Conservation (phyloP, 64 coral and sea anemone species). For the Pocillopora verrucosa region DNA sequence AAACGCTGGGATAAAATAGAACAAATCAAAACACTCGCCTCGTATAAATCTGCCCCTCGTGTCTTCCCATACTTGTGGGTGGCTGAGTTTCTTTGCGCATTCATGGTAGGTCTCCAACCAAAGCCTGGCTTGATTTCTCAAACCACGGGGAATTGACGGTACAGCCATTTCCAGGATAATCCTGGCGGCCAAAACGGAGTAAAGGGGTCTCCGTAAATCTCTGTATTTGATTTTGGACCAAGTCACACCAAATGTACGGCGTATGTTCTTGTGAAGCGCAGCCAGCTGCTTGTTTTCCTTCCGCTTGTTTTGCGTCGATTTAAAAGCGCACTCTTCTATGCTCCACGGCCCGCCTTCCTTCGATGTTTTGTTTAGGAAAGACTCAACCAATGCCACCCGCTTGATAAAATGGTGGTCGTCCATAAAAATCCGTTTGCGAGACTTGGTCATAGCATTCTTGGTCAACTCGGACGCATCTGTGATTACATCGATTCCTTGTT, state of each 20-base stretch:
- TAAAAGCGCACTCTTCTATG: conserved; percentile 76
- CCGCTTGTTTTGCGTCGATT: conserved; percentile 80
- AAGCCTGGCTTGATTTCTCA: conserved; percentile 74
- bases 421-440: conserved; percentile 47
- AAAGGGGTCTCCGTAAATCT: conserved; percentile 86
- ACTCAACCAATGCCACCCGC: conserved; percentile 90
- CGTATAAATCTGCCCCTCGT: conserved; percentile 15
- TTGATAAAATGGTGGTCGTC: conserved; percentile 84
- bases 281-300: conserved; percentile 78
- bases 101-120: conserved; percentile 77
- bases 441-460: conserved; percentile 28
- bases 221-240: conserved; percentile 84
- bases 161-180: conserved; percentile 71
- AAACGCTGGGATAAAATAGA: background rate
- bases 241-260: conserved; percentile 85
- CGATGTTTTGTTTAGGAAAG: conserved; percentile 67
- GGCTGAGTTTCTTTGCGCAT: conserved; percentile 50
- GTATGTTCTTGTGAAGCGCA: conserved; percentile 70
- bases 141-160: conserved; percentile 53
- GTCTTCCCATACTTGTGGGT: conserved; percentile 13
- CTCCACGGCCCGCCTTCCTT: conserved; percentile 89
- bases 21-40: conserved; percentile 2
- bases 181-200: conserved; percentile 89
- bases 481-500: conserved; percentile 55
- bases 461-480: conserved; percentile 28